These are phyloP conservation scores for Patella depressa DNA, from an alignment of 2,888 invertebrate species.

Conservation along the genomic window DNA sequence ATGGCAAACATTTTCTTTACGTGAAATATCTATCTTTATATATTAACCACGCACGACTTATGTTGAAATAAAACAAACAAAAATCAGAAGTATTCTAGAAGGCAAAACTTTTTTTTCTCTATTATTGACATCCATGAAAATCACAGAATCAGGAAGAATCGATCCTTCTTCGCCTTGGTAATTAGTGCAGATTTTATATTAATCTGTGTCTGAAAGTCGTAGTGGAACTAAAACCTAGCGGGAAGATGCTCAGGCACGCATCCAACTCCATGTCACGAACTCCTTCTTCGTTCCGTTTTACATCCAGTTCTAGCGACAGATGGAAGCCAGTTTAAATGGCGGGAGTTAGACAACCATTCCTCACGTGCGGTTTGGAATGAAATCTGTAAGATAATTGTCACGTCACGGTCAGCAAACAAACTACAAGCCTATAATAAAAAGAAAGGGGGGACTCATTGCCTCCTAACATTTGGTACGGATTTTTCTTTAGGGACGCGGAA, in stretches of 20 bases:
- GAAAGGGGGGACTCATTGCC: background rate
- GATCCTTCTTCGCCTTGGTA: too few species aligned
- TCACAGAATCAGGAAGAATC: too few species aligned
- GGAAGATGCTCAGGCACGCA: background rate
- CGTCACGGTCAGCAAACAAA: background rate
- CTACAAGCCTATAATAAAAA: background rate
- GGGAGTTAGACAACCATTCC: background rate
- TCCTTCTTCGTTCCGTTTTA: background rate
- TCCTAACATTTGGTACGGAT: background rate
- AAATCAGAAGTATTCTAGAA: too few species aligned
- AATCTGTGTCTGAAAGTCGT: too few species aligned
- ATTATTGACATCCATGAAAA: too few species aligned
- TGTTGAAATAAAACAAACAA: too few species aligned
- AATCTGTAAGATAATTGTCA: background rate
- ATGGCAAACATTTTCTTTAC: too few species aligned
- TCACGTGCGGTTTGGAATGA: conserved; percentile 5
- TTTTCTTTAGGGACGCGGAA: background rate
- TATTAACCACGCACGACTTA: too few species aligned
- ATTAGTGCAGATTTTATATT: too few species aligned
- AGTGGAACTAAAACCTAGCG: background rate
- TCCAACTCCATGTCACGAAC: background rate
- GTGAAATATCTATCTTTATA: too few species aligned
- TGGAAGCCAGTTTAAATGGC: conserved; percentile 1
- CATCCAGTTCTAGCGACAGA: background rate
- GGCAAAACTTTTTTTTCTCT: too few species aligned